Percentiles rank a stretch among this genome's conserved stretches.
Evolutionary conservation across 30 jellyfish, hydroid and myxozoan genomes (phyloP).

Genomic region (Calvadosia cruxmelitensis): DNA sequence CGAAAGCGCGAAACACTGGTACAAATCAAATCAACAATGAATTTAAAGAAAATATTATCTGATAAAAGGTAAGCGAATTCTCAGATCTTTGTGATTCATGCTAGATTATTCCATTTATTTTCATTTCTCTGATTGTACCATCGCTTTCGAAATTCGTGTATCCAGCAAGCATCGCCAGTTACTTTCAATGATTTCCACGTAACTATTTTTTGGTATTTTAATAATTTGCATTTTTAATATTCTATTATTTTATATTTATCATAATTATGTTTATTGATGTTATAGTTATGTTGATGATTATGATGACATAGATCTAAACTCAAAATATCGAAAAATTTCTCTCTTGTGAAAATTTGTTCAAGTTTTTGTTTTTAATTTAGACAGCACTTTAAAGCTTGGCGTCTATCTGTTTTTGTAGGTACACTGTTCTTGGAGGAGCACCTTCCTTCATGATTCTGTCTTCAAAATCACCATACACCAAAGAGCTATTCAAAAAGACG

Average conservation of each 20-base stretch:
- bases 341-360: too few relatives aligned
- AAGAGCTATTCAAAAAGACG: constrained; percentile 23
- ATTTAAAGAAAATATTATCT: constrained; percentile 30
- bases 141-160: not conserved
- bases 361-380: too few relatives aligned
- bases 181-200: too few relatives aligned
- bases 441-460: constrained; percentile 60
- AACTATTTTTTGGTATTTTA: too few relatives aligned
- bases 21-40: constrained; percentile 14
- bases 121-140: not conserved
- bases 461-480: constrained; percentile 17
- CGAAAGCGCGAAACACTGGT: constrained; percentile 24
- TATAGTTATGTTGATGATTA: too few relatives aligned
- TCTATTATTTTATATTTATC: not conserved
- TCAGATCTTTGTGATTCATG: too few relatives aligned
- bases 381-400: not conserved
- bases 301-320: too few relatives aligned
- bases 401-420: constrained; percentile 11
- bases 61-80: constrained; percentile 49
- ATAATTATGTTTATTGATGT: not conserved
- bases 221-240: not conserved
- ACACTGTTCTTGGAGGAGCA: constrained; percentile 29
- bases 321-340: too few relatives aligned
- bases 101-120: too few relatives aligned
- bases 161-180: not conserved